Conservation (phyloP, 2,113 vertebrate genomes). For the Epinephelus moara region DNA sequence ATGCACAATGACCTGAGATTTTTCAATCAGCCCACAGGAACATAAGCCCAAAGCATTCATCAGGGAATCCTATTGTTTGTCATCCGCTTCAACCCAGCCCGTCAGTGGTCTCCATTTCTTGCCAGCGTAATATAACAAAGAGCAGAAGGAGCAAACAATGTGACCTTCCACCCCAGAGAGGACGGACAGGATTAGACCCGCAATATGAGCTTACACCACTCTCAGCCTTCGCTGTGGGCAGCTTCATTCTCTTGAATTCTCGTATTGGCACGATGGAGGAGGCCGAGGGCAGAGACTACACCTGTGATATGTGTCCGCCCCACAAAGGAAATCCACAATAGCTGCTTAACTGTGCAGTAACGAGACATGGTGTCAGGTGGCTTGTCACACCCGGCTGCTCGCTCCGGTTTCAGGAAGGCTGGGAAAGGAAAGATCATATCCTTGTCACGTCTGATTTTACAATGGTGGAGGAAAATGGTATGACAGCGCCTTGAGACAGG, state of each 20-base stretch:
- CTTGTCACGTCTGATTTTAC: neutral
- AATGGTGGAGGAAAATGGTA: too few relatives aligned
- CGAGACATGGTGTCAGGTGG: neutral
- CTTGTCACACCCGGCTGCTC: neutral
- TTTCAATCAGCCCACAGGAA: slow-evolving; percentile 10
- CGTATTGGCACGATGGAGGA: neutral
- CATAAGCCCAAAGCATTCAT: slow-evolving; percentile 23
- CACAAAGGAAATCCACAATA: slow-evolving; percentile 23
- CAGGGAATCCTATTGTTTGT: slow-evolving; percentile 32
- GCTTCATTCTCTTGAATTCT: neutral
- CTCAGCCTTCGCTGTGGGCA: neutral
- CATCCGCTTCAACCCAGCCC: neutral
- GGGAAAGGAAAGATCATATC: slow-evolving; percentile 16
- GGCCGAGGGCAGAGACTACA: neutral
- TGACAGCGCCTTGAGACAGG: neutral
- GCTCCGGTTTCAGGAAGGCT: neutral
- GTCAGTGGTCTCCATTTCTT: slow-evolving; percentile 2
- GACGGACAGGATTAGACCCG: slow-evolving; percentile 23
- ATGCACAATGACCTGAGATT: neutral
- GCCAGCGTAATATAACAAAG: slow-evolving; percentile 4
- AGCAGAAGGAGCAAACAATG: neutral
- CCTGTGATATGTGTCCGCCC: neutral
- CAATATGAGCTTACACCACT: slow-evolving; percentile 21
- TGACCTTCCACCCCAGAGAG: slow-evolving; percentile 11
- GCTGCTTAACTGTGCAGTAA: neutral